Percentiles rank a stretch among this genome's conserved stretches.
Conservation (phyloP, 2,888 invertebrate species). For the Argyresthia albistria region DNA sequence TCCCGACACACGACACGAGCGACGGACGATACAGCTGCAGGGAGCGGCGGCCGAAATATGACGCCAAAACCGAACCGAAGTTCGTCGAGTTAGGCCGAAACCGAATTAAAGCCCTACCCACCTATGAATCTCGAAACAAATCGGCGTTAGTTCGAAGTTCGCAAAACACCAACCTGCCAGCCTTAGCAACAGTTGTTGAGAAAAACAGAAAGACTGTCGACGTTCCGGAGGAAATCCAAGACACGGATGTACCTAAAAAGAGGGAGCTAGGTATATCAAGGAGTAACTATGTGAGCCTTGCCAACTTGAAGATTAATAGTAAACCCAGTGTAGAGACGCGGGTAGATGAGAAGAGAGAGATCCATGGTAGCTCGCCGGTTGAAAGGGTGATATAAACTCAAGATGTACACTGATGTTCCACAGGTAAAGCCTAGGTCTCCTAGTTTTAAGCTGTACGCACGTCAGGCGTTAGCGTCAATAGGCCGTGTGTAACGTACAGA, state of each 20-base stretch:
- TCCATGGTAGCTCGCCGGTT: conserved; percentile 22
- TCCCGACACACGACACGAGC: conserved; percentile 35
- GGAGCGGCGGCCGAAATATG: conserved; percentile 31
- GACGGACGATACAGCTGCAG: conserved; percentile 55
- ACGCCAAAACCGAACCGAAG: conserved; percentile 15
- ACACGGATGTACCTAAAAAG: conserved; percentile 22
- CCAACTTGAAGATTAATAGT: conserved; percentile 55
- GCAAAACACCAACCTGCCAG: conserved; percentile 19
- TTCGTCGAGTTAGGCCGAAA: conserved; percentile 39
- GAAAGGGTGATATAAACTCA: conserved; percentile 36
- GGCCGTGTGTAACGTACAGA: no score
- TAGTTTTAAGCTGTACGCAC: no score
- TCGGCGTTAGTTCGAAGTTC: conserved; percentile 21
- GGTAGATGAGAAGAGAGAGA: conserved; percentile 12
- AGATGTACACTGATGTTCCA: no score
- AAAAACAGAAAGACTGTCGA: conserved; percentile 14
- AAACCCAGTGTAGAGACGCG: conserved; percentile 27
- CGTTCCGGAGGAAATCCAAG: conserved; percentile 10
- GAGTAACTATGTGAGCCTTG: conserved; percentile 62
- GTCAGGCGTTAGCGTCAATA: no score
- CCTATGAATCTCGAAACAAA: conserved; percentile 14
- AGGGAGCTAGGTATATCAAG: conserved; percentile 47
- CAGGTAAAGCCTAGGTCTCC: no score
- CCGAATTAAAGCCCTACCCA: conserved; percentile 30
- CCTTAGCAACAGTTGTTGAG: conserved; percentile 26